Percentiles rank a stretch among this genome's conserved stretches.
These are phyloP conservation scores for Apamea sordens DNA, from an alignment of 2,888 invertebrate species.

Conservation along the genomic window DNA sequence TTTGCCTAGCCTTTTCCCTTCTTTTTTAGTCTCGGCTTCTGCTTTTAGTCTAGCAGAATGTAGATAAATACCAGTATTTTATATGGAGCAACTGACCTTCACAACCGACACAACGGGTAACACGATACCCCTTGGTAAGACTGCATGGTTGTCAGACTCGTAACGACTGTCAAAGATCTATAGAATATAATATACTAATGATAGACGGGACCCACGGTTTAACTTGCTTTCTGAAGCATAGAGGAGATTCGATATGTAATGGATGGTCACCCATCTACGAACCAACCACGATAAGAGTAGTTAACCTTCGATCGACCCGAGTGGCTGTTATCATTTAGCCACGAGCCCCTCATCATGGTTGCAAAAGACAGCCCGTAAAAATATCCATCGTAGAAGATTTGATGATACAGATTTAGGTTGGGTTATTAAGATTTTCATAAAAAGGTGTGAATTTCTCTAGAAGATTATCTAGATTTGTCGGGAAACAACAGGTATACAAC, in stretches of 20 bases:
- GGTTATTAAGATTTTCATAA: background rate
- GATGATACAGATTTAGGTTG: background rate
- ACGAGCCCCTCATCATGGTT: background rate
- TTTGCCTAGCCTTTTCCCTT: background rate
- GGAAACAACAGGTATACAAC: slow-evolving; percentile 42
- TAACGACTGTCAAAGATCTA: background rate
- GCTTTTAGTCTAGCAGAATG: background rate
- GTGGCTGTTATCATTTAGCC: background rate
- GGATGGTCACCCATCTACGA: background rate
- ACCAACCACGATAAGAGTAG: no score
- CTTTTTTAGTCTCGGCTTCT: background rate
- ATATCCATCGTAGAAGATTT: background rate
- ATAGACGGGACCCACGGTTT: background rate
- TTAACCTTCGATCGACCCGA: background rate
- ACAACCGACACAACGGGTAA: background rate
- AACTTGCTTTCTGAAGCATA: background rate
- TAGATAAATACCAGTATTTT: background rate
- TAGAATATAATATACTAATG: background rate
- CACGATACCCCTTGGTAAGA: background rate
- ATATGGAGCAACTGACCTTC: background rate
- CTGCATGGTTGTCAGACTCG: background rate
- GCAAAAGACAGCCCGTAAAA: background rate
- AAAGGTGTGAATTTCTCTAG: background rate
- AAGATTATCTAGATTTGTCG: slow-evolving; percentile 20
- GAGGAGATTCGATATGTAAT: background rate